Evolutionary conservation across 2,888 invertebrate species (phyloP).

Genomic region (Harpalus rufipes): DNA sequence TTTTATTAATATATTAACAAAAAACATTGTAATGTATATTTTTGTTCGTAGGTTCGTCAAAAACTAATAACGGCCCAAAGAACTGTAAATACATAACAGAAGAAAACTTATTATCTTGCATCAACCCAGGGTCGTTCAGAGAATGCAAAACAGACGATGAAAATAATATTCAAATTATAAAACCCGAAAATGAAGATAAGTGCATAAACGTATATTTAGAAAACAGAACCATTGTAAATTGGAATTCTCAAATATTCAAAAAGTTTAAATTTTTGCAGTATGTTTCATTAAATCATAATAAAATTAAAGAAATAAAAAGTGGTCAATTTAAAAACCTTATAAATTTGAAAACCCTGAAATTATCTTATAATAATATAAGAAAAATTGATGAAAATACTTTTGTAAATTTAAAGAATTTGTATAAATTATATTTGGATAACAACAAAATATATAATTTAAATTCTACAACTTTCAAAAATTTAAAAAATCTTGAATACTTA

Average conservation of each 20-base stretch:
- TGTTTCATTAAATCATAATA: constrained; percentile 3
- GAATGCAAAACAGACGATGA: no score
- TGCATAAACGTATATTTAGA: neutral
- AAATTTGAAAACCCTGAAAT: neutral
- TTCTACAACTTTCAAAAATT: neutral
- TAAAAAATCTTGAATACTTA: neutral
- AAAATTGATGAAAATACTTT: neutral
- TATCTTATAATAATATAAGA: neutral
- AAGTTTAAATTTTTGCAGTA: neutral
- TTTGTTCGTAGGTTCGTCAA: no score
- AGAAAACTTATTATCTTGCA: no score
- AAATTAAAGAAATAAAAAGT: neutral
- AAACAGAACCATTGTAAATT: neutral
- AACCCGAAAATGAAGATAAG: neutral
- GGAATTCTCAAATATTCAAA: neutral
- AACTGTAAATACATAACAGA: no score
- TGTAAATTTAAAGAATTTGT: neutral
- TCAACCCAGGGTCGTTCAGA: no score
- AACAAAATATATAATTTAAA: neutral
- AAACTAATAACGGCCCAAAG: no score
- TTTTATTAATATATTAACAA: no score
- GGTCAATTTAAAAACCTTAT: neutral
- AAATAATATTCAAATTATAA: no score
- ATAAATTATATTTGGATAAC: neutral
- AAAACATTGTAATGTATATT: no score